Evolutionary conservation across 2,113 vertebrate species (phyloP), one percentile per base, ranked within the genome.

Genomic region (Solenodon paradoxus): DNA sequence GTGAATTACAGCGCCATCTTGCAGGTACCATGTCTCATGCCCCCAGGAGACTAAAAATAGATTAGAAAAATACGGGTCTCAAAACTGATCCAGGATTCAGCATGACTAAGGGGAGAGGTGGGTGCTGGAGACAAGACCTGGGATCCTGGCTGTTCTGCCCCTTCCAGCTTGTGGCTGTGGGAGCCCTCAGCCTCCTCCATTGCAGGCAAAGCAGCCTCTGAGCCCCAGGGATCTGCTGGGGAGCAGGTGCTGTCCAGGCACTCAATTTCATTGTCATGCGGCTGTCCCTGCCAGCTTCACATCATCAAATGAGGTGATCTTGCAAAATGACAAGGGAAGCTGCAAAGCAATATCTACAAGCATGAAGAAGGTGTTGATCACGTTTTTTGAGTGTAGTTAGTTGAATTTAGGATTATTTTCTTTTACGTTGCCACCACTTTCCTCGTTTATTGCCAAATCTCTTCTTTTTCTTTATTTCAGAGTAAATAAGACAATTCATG

Each of bases 401-500:
- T 59, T 79, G 47, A 51, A 42, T 82, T 86, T 30, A 45, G 84
- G 51, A 11, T 83, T 81, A 17, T 47, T 82, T 6, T 69, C 12
- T n/a, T 74, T 35, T 72, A 63, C 32, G 78, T 69, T 68, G 61
- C 45, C 22, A 19, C 32, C 10, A 53, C 5, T 61, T 93, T 71
- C 74, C 42, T 72, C 83, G 59, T 9, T 13, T 64, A 59, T 61
- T 78, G 63, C 24, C 42, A 26, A 89, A 74, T 77, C 72, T 35
- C 32, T 42, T 89, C 38, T 42, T 90, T 93, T 91, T 40, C 8
- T 86, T 84, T 80, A 32, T 35, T 59, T 66, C 74, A 47, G 64
- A 71, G 32, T 63, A 68, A 74, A 47, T 59, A 49, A 9, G 49
- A 40, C 3, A 8, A 1, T 59, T 7, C 32, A 30, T 24, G 38